Percentiles rank a stretch among this genome's conserved stretches.
Evolutionary conservation across 2,888 invertebrate species (phyloP).

Genomic region (Spodoptera picta): DNA sequence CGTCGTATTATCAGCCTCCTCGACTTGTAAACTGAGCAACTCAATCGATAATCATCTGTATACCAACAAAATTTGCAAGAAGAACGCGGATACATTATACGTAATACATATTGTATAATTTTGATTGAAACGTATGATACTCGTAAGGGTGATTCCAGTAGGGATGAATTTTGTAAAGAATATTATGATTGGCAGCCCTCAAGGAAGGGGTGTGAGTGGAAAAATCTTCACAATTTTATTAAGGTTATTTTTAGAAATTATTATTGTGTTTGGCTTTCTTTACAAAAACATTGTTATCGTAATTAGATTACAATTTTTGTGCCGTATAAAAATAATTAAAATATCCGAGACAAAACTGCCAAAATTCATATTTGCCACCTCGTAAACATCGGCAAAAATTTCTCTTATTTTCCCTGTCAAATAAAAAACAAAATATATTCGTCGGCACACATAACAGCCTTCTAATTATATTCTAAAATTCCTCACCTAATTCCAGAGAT

Average conservation of each 20-base stretch:
- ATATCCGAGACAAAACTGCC: neutral
- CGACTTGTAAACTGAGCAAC: conserved; percentile 86
- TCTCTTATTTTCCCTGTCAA: conserved; percentile 21
- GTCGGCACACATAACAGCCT: conserved; percentile 45
- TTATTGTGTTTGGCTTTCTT: neutral
- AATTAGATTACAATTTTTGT: neutral
- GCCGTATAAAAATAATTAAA: neutral
- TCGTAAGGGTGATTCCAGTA: conserved; percentile 44
- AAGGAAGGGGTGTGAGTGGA: conserved; percentile 19
- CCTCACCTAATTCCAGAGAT: conserved; percentile 53
- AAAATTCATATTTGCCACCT: neutral
- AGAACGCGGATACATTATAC: conserved; percentile 39
- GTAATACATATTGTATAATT: conserved; percentile 52
- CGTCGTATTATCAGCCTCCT: conserved; percentile 83
- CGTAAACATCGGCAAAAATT: conserved; percentile 17
- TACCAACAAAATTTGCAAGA: conserved; percentile 61
- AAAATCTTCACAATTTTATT: conserved; percentile 17
- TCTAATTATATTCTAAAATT: conserved; percentile 66
- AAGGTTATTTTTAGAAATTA: neutral
- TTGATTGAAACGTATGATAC: conserved; percentile 61
- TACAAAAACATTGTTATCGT: neutral
- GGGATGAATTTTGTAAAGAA: conserved; percentile 48
- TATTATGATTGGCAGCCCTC: conserved; percentile 54
- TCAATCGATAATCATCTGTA: conserved; percentile 85
- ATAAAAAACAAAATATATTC: conserved; percentile 34